Base-by-base conservation (phyloP, 2,797 vertebrate species). In the Neostethus bicornis region DNA sequence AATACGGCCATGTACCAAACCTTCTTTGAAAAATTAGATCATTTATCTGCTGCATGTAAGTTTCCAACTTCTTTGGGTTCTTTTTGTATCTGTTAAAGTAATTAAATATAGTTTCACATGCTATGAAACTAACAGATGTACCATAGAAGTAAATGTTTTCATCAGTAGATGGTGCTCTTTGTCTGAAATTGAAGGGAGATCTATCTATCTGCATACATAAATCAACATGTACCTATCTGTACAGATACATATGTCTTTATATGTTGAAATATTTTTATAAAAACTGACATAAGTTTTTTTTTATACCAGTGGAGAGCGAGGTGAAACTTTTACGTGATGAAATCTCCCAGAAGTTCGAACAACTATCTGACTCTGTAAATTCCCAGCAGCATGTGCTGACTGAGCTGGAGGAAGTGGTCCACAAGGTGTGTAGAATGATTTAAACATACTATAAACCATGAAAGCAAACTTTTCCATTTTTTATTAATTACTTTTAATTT, bases 31-130 rank as follows among this genome's bases (percentile, higher is more conserved):
- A 85, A 78, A 70, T 54, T 91, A 61, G 73, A 86, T 51, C 49
- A 21, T 49, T 85, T 91, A 66, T 66, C 61, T 35, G 85, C 82
- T 75, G 69, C 74, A 72, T 54, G 92, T 92, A 88, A 66, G 87
- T 88, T 80, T 70, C 11, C 24, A 39, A 2, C 21, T 20, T n/a
- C 2, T 39, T 17, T 39, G 37, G 37, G n/a, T n/a, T n/a, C n/a
- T n/a, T n/a, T 5, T 13, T 31, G 12, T 13, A 8, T 7, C 10
- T 9, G 25, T 37, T 12, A 0, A 31, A 31, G 13, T 6, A n/a
- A 34, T 6, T 21, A 10, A 9, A 29, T 11, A 29, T 28, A 2
- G 29, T 24, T 63, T 5, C 59, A 13, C 7, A 9, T 39, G 19
- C 4, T 54, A 10, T 38, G 26, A 10, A 12, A 29, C 4, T 34